Evolutionary conservation across 2,113 vertebrate species (phyloP).

Genomic region (Myxocyprinus asiaticus): DNA sequence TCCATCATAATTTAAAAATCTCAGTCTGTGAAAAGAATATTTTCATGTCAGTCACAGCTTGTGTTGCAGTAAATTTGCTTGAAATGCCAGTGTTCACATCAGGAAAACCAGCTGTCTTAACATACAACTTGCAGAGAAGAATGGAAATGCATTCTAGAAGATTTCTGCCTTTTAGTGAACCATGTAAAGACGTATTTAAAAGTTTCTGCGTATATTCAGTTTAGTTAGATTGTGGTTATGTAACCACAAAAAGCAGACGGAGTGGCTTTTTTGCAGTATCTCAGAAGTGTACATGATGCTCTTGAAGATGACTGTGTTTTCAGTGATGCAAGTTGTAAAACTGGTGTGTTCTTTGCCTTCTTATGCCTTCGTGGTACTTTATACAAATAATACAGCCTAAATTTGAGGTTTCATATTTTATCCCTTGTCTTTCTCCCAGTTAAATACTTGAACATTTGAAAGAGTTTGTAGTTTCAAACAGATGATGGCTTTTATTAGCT

Average conservation of each 20-base stretch:
- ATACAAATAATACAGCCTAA: constrained; percentile 24
- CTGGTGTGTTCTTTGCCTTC: too few relatives aligned
- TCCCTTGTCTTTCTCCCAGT: constrained; percentile 53
- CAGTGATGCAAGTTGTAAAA: too few relatives aligned
- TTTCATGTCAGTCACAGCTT: too few relatives aligned
- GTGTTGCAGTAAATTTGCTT: too few relatives aligned
- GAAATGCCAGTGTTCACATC: too few relatives aligned
- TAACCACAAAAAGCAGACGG: not conserved
- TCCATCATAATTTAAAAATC: too few relatives aligned
- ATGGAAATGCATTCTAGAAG: too few relatives aligned
- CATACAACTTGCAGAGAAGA: too few relatives aligned
- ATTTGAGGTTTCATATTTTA: constrained; percentile 65
- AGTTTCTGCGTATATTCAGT: too few relatives aligned
- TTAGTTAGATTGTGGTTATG: not conserved
- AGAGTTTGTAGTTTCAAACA: constrained; percentile 59
- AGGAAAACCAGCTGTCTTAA: too few relatives aligned
- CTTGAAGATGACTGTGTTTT: not conserved
- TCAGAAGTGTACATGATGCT: not conserved
- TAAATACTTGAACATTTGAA: constrained; percentile 64
- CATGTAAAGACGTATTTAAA: too few relatives aligned
- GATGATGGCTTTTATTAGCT: constrained; percentile 41
- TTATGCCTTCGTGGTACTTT: constrained; percentile 22
- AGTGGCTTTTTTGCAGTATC: not conserved
- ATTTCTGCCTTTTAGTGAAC: not conserved
- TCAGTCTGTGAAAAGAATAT: too few relatives aligned